phyloP scores from a whole-genome alignment of 2,113 vertebrate genomes.

The Equus quagga region DNA sequence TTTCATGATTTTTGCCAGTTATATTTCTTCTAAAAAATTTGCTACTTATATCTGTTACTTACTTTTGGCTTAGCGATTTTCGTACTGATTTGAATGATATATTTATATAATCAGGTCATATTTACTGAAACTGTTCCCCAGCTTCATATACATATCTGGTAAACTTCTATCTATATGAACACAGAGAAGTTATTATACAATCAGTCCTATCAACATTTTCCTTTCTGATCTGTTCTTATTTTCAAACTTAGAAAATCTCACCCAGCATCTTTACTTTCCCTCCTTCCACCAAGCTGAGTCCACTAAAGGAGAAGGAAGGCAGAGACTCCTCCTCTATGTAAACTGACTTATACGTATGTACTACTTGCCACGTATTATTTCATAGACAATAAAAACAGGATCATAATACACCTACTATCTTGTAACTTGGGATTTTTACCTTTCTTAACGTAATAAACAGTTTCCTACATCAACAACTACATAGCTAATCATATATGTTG shows the following conservation, averaged over 20 bases:
- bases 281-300: not conserved
- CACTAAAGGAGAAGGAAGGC: not conserved
- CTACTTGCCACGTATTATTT: not conserved
- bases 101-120: conserved; percentile 49
- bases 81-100: conserved; percentile 48
- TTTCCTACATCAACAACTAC: not conserved
- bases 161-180: conserved; percentile 35
- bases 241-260: conserved; percentile 37
- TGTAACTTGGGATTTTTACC: conserved; percentile 11
- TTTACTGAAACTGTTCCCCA: conserved; percentile 53
- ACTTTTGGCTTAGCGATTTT: conserved; percentile 36
- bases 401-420: not conserved
- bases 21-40: conserved; percentile 40
- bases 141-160: not conserved
- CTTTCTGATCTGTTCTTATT: conserved; percentile 26
- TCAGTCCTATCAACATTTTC: not conserved
- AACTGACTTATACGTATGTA: not conserved
- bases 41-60: not conserved
- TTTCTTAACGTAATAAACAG: conserved; percentile 37
- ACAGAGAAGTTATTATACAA: not conserved
- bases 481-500: not conserved
- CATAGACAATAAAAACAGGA: not conserved
- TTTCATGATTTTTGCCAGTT: not conserved
- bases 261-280: not conserved
- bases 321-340: not conserved